Percentiles rank a stretch among this genome's conserved stretches.
These are phyloP conservation scores for Cacatua alba DNA, from an alignment of 2,113 vertebrate genomes.

Conservation along the genomic window DNA sequence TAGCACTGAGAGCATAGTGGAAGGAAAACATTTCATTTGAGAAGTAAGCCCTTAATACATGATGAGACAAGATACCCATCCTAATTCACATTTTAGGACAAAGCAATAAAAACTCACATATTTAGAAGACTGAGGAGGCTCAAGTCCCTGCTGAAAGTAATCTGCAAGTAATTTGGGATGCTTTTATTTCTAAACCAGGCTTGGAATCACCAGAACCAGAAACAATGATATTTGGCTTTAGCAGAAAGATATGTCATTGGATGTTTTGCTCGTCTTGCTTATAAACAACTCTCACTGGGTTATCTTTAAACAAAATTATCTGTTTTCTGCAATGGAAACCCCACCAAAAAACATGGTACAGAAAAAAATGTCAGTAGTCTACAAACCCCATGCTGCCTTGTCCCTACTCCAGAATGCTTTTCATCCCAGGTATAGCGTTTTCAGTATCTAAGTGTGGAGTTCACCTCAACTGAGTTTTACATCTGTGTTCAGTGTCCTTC, in stretches of 20 bases:
- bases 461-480: background rate
- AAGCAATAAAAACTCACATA: background rate
- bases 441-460: background rate
- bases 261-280: conserved; percentile 23
- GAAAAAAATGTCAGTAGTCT: background rate
- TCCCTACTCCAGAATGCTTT: background rate
- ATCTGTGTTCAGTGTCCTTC: background rate
- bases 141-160: conserved; percentile 5
- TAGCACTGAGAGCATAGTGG: background rate
- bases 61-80: background rate
- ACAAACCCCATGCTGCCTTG: background rate
- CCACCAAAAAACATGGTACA: background rate
- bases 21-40: conserved; percentile 27
- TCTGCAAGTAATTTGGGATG: conserved; percentile 24
- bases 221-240: background rate
- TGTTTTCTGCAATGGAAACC: background rate
- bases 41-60: background rate
- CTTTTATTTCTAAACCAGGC: background rate
- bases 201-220: background rate
- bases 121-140: conserved; percentile 18
- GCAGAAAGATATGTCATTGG: background rate
- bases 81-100: background rate
- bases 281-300: background rate
- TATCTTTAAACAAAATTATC: background rate
- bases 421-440: background rate